Percentiles rank a stretch among this genome's conserved stretches.
Evolutionary conservation across 64 coral and sea anemone species (phyloP).

Genomic region (Hydrozoanthus tunicans): DNA sequence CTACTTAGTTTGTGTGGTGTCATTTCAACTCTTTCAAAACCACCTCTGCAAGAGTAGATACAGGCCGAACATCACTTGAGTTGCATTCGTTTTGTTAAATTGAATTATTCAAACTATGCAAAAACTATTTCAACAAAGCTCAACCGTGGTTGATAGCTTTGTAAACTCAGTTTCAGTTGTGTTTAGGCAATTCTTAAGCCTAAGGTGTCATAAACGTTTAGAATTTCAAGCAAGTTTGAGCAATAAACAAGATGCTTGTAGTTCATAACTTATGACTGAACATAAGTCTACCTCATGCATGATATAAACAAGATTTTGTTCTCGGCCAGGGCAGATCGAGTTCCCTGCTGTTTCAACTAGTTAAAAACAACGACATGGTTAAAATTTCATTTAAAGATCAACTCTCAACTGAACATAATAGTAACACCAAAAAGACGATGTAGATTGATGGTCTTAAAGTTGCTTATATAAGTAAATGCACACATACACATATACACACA

Average conservation of each 20-base stretch:
- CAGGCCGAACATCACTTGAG: background rate
- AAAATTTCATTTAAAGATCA: background rate
- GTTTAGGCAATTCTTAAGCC: background rate
- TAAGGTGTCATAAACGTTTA: background rate
- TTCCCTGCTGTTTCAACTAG: background rate
- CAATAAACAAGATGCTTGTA: too few relatives aligned
- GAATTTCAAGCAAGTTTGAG: background rate
- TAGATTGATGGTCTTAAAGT: too few relatives aligned
- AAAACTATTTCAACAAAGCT: background rate
- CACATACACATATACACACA: background rate
- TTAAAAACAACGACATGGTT: background rate
- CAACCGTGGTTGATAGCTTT: background rate
- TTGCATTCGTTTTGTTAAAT: too few relatives aligned
- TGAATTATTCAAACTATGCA: conserved; percentile 3
- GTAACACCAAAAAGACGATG: background rate
- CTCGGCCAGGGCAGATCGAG: background rate
- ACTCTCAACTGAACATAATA: background rate
- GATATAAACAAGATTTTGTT: background rate
- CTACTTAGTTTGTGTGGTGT: background rate
- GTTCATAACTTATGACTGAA: background rate
- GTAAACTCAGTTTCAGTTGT: background rate
- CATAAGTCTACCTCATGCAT: background rate
- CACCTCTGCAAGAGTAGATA: background rate
- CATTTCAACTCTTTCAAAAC: background rate
- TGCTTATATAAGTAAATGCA: background rate